These are phyloP conservation scores for Limonius californicus DNA, from an alignment of 1,140 invertebrate genomes.

Conservation along the genomic window DNA sequence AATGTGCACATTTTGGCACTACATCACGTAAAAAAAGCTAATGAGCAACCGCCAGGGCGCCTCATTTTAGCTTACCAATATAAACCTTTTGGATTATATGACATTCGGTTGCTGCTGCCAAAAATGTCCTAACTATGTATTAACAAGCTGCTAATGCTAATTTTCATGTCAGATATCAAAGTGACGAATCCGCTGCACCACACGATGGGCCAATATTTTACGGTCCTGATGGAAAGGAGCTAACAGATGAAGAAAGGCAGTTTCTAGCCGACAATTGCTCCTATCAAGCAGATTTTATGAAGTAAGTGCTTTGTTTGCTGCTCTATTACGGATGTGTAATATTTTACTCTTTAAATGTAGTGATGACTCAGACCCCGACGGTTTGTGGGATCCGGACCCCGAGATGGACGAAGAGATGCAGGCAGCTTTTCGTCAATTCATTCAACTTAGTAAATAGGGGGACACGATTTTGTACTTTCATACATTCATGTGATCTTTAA, in stretches of 20 bases:
- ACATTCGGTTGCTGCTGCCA: too few species aligned
- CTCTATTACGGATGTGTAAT: not conserved
- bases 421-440: conserved; percentile 51
- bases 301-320: too few species aligned
- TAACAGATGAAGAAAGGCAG: conserved; percentile 51
- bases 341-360: conserved; percentile 25
- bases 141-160: too few species aligned
- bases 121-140: too few species aligned
- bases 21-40: too few species aligned
- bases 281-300: conserved; percentile 12
- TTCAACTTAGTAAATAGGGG: conserved; percentile 33
- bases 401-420: conserved; percentile 56
- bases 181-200: too few species aligned
- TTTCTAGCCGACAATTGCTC: conserved; percentile 43
- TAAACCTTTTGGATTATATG: too few species aligned
- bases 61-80: too few species aligned
- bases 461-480: not conserved
- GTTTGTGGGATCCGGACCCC: conserved; percentile 46
- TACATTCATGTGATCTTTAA: not conserved
- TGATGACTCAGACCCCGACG: conserved; percentile 46
- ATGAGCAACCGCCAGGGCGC: too few species aligned
- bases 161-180: too few species aligned
- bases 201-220: conserved; percentile 41
- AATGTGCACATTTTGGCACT: too few species aligned
- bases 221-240: conserved; percentile 49